These are phyloP conservation scores for Gulo gulo DNA, from an alignment of 2,113 vertebrate species.

Conservation along the genomic window DNA sequence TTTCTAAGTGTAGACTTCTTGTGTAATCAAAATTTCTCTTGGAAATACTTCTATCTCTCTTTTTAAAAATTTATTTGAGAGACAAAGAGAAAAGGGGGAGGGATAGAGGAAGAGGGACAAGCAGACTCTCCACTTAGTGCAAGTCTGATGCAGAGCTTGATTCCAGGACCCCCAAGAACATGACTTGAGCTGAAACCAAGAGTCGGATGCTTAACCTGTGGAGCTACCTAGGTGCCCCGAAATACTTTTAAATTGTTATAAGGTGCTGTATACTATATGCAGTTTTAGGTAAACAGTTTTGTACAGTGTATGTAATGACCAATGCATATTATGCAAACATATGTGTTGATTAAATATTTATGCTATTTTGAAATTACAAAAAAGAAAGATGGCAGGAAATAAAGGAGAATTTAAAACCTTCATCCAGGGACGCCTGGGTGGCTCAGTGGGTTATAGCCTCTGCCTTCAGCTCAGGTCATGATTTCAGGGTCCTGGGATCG, in stretches of 20 bases:
- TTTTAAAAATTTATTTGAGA: background rate
- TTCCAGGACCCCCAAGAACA: background rate
- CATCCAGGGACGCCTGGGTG: no score
- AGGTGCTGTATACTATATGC: background rate
- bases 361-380: background rate
- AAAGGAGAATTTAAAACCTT: background rate
- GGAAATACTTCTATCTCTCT: background rate
- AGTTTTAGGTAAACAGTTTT: background rate
- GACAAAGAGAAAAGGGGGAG: background rate
- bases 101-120: no score
- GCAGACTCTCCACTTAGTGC: no score
- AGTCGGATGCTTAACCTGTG: background rate
- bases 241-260: background rate
- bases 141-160: no score
- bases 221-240: background rate
- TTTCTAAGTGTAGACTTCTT: background rate
- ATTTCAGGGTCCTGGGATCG: no score
- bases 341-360: background rate
- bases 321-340: background rate
- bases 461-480: no score
- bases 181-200: background rate
- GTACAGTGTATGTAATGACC: background rate
- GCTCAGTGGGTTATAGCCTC: no score
- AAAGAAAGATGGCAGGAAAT: background rate
- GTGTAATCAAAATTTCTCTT: background rate